These are phyloP conservation scores for Engystomops pustulosus DNA, from an alignment of 2,113 vertebrate species.

Conservation along the genomic window DNA sequence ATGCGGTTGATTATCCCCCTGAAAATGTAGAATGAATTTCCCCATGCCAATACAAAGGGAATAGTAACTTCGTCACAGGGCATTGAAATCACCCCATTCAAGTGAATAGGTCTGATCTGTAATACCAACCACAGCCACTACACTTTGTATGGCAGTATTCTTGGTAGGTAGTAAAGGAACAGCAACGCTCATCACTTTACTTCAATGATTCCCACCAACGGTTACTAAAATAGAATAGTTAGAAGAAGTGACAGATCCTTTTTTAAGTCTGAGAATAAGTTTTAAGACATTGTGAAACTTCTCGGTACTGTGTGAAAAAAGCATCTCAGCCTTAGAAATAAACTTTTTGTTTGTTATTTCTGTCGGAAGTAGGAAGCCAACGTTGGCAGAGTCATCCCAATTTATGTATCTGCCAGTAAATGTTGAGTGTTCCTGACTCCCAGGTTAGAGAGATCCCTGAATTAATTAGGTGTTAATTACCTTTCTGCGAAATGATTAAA, in stretches of 20 bases:
- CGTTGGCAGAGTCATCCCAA: constrained; percentile 30
- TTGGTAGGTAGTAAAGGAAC: too few species aligned
- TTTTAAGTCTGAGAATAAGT: not conserved
- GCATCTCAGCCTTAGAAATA: not conserved
- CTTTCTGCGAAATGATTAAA: constrained; percentile 51
- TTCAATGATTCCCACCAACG: too few species aligned
- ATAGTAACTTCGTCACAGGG: too few species aligned
- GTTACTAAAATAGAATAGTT: not conserved
- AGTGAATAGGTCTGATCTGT: too few species aligned
- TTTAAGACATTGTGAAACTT: not conserved
- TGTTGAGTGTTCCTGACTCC: constrained; percentile 50
- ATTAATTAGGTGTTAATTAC: constrained; percentile 60
- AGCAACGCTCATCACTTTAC: too few species aligned
- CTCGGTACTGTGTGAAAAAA: not conserved
- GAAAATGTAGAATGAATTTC: too few species aligned
- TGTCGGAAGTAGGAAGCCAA: constrained; percentile 9
- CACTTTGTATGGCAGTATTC: too few species aligned
- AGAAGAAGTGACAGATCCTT: not conserved
- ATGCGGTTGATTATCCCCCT: too few species aligned
- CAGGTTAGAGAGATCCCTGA: constrained; percentile 57
- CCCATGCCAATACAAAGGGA: too few species aligned
- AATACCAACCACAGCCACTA: too few species aligned
- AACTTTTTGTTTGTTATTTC: constrained; percentile 24
- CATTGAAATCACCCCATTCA: too few species aligned
- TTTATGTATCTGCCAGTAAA: constrained; percentile 47